These are phyloP conservation scores for Sylvilagus bachmani DNA, from an alignment of 2,113 vertebrate genomes.

Conservation along the genomic window DNA sequence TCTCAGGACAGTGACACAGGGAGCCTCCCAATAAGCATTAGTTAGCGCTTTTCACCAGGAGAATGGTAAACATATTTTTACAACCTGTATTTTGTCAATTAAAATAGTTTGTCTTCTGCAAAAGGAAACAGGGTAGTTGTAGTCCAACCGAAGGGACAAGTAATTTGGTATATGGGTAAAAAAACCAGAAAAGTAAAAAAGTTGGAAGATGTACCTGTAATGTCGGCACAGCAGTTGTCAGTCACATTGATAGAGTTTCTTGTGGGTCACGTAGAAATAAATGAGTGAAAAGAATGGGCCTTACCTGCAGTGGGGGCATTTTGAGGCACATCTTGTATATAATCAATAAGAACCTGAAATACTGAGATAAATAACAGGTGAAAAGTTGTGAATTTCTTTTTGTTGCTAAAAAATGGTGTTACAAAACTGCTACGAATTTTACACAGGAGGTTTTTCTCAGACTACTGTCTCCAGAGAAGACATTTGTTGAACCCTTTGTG, in stretches of 20 bases:
- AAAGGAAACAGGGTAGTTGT: neutral
- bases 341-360: constrained; percentile 55
- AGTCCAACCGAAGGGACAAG: constrained; percentile 21
- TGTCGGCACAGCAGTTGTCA: constrained; percentile 46
- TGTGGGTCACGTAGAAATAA: neutral
- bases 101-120: neutral
- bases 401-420: constrained; percentile 17
- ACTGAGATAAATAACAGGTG: constrained; percentile 25
- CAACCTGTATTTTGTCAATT: constrained; percentile 30
- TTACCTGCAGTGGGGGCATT: constrained; percentile 13
- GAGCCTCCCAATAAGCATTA: neutral
- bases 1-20: neutral
- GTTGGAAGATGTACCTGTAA: constrained; percentile 9
- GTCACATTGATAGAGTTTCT: neutral
- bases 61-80: constrained; percentile 39
- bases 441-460: constrained; percentile 28
- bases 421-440: constrained; percentile 31
- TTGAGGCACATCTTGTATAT: constrained; percentile 8
- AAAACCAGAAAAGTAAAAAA: constrained; percentile 34
- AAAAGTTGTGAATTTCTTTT: constrained; percentile 64
- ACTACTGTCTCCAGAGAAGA: constrained; percentile 22
- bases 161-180: constrained; percentile 27
- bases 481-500: constrained; percentile 24
- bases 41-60: neutral
- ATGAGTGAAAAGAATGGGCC: neutral